These are phyloP conservation scores for Marisa cornuarietis DNA, from an alignment of 1,140 invertebrate species.

Conservation along the genomic window DNA sequence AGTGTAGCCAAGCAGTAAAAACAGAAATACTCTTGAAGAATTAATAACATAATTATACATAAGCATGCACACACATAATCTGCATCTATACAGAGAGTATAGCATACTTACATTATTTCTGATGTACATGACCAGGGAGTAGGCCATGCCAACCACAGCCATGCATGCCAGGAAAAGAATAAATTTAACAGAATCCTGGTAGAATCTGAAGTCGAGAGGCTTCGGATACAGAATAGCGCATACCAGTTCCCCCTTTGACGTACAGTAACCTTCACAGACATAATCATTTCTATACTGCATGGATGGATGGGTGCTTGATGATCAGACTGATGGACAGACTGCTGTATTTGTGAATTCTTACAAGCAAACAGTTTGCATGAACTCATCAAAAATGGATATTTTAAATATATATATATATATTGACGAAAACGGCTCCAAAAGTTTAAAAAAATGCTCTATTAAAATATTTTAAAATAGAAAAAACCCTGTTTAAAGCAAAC, in stretches of 20 bases:
- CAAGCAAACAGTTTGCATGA: too few species aligned
- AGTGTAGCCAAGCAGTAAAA: too few species aligned
- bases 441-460: neutral
- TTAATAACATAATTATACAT: too few species aligned
- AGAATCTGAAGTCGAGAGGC: constrained; percentile 91
- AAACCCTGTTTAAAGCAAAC: neutral
- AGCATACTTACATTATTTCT: constrained; percentile 36
- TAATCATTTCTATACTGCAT: neutral
- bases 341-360: too few species aligned
- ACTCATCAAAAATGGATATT: too few species aligned
- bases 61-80: too few species aligned
- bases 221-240: constrained; percentile 93
- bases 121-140: constrained; percentile 76
- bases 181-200: constrained; percentile 91
- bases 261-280: constrained; percentile 77
- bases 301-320: neutral
- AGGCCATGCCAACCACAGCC: constrained; percentile 81
- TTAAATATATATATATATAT: too few species aligned
- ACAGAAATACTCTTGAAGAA: too few species aligned
- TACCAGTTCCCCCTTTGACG: constrained; percentile 89
- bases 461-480: neutral
- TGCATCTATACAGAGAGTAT: too few species aligned
- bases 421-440: too few species aligned
- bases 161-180: constrained; percentile 83
- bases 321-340: neutral